phyloP scores from a whole-genome alignment of 2,797 vertebrate species.

The Phrynocephalus forsythii region DNA sequence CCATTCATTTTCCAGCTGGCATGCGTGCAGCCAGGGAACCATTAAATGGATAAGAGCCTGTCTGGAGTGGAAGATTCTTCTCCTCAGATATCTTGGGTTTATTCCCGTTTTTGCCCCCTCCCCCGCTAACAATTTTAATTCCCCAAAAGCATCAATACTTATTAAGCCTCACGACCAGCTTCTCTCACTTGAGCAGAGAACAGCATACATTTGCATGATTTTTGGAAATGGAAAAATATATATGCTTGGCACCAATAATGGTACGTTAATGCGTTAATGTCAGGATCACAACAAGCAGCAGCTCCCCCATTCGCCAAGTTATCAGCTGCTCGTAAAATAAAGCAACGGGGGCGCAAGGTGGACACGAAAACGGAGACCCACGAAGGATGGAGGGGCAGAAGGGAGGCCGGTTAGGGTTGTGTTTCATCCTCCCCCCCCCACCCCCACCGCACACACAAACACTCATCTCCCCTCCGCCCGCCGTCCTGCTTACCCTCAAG shows the following conservation, averaged over 20 bases:
- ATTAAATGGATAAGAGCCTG: background rate
- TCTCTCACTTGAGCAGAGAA: too few species aligned
- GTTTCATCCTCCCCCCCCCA: background rate
- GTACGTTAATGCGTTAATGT: background rate
- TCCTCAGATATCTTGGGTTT: background rate
- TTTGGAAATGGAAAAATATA: too few species aligned
- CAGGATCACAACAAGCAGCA: background rate
- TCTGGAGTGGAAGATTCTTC: background rate
- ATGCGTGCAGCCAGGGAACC: background rate
- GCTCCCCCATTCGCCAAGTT: constrained; percentile 11
- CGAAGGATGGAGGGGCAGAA: background rate
- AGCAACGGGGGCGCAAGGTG: background rate
- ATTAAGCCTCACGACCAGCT: background rate
- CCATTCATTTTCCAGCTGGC: background rate
- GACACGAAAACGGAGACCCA: too few species aligned
- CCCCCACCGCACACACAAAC: background rate
- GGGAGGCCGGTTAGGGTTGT: background rate
- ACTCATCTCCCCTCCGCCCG: background rate
- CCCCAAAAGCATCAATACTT: background rate
- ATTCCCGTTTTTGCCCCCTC: background rate
- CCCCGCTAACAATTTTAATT: background rate
- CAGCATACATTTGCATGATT: background rate
- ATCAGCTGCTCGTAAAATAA: background rate
- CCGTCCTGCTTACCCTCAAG: constrained; percentile 86
- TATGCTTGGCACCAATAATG: too few species aligned